Evolutionary conservation across 2,888 invertebrate genomes (phyloP).

Genomic region (Drosophila maculinotata): DNA sequence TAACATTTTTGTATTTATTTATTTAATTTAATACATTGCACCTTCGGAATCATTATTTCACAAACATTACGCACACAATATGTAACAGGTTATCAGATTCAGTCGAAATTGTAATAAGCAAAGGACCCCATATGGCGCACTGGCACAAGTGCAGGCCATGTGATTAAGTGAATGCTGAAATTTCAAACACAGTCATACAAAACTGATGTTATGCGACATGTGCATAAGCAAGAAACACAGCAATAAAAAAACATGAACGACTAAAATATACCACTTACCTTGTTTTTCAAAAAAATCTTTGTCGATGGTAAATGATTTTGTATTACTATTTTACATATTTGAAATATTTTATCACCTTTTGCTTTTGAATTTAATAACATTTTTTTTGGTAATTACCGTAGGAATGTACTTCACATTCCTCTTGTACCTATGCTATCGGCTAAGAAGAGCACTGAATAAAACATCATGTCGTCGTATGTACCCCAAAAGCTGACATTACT

Average conservation of each 20-base stretch:
- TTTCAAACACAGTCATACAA: slow-evolving; percentile 57
- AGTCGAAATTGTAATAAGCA: slow-evolving; percentile 26
- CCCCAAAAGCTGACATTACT: slow-evolving; percentile 21
- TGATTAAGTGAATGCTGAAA: slow-evolving; percentile 62
- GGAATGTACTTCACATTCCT: not conserved
- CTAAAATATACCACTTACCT: slow-evolving; percentile 24
- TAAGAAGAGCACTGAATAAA: not conserved
- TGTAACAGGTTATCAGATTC: slow-evolving; percentile 30
- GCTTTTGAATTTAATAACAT: no score
- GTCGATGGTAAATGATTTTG: no score
- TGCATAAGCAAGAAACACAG: slow-evolving; percentile 48
- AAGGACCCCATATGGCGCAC: slow-evolving; percentile 72
- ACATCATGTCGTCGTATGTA: slow-evolving; percentile 9
- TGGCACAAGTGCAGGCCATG: slow-evolving; percentile 48
- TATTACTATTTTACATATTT: no score
- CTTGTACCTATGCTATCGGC: not conserved
- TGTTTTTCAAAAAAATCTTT: no score
- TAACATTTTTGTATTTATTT: no score
- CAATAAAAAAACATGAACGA: not conserved
- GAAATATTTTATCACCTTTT: no score
- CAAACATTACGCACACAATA: slow-evolving; percentile 4
- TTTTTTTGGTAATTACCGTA: no score
- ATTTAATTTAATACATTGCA: no score
- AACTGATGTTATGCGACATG: slow-evolving; percentile 46
- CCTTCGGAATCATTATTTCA: no score